These are phyloP conservation scores for Tenthredo notha DNA, from an alignment of 2,888 invertebrate species.

Conservation along the genomic window DNA sequence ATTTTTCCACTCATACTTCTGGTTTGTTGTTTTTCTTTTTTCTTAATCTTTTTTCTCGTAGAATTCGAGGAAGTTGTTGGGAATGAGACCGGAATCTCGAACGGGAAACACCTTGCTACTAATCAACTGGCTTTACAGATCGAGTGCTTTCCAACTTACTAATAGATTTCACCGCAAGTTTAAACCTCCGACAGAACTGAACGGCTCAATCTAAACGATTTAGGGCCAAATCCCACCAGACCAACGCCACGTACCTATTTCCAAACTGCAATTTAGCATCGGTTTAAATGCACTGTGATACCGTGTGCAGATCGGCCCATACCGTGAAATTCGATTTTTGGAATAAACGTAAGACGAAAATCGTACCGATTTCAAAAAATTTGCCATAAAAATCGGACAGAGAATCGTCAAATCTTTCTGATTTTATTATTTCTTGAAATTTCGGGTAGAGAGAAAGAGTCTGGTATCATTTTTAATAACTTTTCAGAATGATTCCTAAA, in stretches of 20 bases:
- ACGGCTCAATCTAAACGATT: not conserved
- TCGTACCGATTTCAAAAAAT: too few species aligned
- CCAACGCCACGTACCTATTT: not conserved
- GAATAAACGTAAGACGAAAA: too few species aligned
- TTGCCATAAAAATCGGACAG: too few species aligned
- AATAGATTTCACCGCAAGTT: conserved; percentile 31
- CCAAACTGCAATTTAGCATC: too few species aligned
- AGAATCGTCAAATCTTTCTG: too few species aligned
- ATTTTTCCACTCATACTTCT: not conserved
- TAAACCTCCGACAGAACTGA: conserved; percentile 4
- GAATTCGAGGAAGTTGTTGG: not conserved
- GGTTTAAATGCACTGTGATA: too few species aligned
- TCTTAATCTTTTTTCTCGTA: not conserved
- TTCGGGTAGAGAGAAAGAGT: too few species aligned
- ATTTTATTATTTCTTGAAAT: too few species aligned
- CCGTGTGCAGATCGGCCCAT: too few species aligned
- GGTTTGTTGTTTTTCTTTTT: not conserved
- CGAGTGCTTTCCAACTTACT: conserved; percentile 30
- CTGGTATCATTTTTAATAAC: too few species aligned
- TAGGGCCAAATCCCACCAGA: not conserved
- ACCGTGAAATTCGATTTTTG: too few species aligned
- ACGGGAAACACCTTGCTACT: not conserved
- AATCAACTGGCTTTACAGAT: conserved; percentile 15
- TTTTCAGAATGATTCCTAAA: too few species aligned
- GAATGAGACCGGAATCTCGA: not conserved